Evolutionary conservation across 2,888 invertebrate genomes (phyloP).

Genomic region (Trichopria drosophilae): DNA sequence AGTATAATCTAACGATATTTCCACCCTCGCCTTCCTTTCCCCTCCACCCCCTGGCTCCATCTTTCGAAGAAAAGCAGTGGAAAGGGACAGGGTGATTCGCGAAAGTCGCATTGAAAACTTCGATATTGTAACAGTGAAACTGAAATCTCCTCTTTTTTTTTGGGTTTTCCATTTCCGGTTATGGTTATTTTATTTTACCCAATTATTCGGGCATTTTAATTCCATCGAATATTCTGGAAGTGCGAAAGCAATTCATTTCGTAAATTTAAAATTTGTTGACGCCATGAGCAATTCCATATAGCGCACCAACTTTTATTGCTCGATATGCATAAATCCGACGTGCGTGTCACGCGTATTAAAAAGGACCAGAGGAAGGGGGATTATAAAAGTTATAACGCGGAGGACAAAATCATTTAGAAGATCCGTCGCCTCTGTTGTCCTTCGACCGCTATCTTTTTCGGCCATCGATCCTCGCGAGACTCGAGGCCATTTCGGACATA

Average conservation of each 20-base stretch:
- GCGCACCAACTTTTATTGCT: no score
- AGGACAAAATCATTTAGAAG: slow-evolving; percentile 32
- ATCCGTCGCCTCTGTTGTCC: slow-evolving; percentile 29
- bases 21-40: slow-evolving; percentile 31
- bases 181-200: neutral
- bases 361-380: no score
- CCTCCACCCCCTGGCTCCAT: slow-evolving; percentile 8
- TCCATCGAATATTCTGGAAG: no score
- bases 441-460: slow-evolving; percentile 34
- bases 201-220: no score
- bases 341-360: no score
- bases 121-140: slow-evolving; percentile 21
- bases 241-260: no score
- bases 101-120: slow-evolving; percentile 25
- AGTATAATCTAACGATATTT: slow-evolving; percentile 51
- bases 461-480: slow-evolving; percentile 32
- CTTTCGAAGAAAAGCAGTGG: slow-evolving; percentile 9
- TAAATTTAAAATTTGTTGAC: no score
- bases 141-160: slow-evolving; percentile 13
- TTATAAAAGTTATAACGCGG: no score
- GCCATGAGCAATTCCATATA: no score
- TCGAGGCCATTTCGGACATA: slow-evolving; percentile 30
- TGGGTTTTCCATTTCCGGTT: no score
- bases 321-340: no score
- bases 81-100: no score